A percentile compares a stretch with the other conserved stretches of the same genome.
Evolutionary conservation across 2,888 invertebrate species (phyloP).

Genomic region (Apomyelois bistriatella): DNA sequence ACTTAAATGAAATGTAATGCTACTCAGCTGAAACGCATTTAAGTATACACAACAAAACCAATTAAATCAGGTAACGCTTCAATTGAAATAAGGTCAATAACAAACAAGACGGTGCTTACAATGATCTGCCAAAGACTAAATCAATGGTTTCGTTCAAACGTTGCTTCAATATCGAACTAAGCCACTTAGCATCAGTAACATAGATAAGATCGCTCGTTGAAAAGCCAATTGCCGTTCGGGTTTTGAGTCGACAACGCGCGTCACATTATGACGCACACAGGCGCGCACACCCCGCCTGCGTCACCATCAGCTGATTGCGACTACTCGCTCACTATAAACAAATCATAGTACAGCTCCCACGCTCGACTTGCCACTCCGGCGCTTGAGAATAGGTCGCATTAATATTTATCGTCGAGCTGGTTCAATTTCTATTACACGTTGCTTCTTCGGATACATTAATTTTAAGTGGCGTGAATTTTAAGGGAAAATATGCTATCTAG

Average conservation of each 20-base stretch:
- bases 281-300: constrained; percentile 39
- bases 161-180: neutral
- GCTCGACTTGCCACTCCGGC: constrained; percentile 27
- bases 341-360: constrained; percentile 74
- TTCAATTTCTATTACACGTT: neutral
- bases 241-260: constrained; percentile 20
- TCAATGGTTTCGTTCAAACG: no score
- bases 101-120: no score
- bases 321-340: constrained; percentile 62
- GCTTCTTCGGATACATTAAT: neutral
- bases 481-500: no score
- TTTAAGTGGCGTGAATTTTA: no score
- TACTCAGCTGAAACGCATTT: no score
- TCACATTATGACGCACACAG: constrained; percentile 40
- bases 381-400: constrained; percentile 3
- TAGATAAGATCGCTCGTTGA: neutral
- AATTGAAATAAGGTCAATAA: no score
- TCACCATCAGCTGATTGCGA: constrained; percentile 69
- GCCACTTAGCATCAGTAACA: neutral
- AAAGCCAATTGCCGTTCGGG: neutral
- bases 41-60: no score
- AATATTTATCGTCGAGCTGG: constrained; percentile 23
- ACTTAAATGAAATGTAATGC: no score
- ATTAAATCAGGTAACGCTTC: no score
- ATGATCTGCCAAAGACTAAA: no score